Base-by-base conservation (phyloP, 2,797 vertebrate species). In the Lacerta viridis region DNA sequence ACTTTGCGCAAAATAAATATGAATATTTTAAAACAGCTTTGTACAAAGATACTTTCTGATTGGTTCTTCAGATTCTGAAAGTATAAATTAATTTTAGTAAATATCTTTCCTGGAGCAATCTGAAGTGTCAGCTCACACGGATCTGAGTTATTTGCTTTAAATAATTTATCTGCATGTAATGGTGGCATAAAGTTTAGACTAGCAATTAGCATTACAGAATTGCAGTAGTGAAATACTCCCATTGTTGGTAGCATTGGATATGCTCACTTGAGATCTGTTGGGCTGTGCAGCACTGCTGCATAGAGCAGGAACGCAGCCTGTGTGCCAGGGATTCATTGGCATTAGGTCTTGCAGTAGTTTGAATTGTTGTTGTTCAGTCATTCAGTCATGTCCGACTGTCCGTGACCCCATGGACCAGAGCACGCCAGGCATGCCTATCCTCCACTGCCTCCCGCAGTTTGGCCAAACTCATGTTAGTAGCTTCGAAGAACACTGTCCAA, bases 121-220 rank as follows among this genome's bases (percentile, higher is more conserved):
- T 46, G 79, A 95, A 93, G 17, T 93, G 59, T 90, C n/a, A 91
- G 61, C 66, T 93, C 69, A 82, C 13, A 68, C 59, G 83, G 90
- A 84, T 90, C 77, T 27, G 80, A 89, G 69, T 93, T 91, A 94
- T 89, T 90, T 93, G 23, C 82, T 86, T 83, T 92, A 80, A 95
- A 93, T 91, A 93, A 91, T 95, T 95, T 93, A 94, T 89, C 82
- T 84, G 5, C n/a, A 55, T 78, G 76, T 84, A 93, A 90, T 84
- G 59, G 61, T 91, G 83, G 78, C n/a, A 81, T 87, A 93, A 93
- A 92, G 89, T 66, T 91, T 92, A 83, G 72, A 84, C 10, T 85
- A 88, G 90, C 91, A 94, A 92, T 92, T 92, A 92, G 39, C 43
- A 92, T 95, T 43, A 87, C 71, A 88, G 27, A 7, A 50, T 83